phyloP scores from a whole-genome alignment of 2,888 invertebrate species.

The Homarus gammarus region DNA sequence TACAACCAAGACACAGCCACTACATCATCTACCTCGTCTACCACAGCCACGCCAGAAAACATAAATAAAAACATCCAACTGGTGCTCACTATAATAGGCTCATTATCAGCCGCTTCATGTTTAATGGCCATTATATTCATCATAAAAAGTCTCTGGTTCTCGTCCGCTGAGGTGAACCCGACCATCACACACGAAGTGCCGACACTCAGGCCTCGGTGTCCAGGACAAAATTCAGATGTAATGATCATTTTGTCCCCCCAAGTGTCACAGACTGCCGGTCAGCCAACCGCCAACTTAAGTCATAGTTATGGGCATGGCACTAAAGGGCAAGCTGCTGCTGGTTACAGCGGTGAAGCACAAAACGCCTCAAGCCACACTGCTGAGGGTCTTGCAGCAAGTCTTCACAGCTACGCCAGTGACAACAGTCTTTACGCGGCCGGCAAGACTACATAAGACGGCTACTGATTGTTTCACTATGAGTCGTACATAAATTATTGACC shows the following conservation, averaged over 20 bases:
- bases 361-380: background rate
- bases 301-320: no score
- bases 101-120: background rate
- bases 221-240: background rate
- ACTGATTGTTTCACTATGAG: background rate
- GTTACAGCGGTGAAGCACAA: background rate
- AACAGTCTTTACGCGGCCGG: slow-evolving; percentile 29
- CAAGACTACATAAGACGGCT: background rate
- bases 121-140: background rate
- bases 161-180: background rate
- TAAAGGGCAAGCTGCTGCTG: no score
- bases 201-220: background rate
- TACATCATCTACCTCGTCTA: background rate
- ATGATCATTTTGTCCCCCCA: background rate
- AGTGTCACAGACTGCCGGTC: background rate
- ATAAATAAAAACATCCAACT: no score
- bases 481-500: no score
- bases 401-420: background rate
- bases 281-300: background rate
- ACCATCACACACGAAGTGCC: background rate
- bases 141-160: background rate
- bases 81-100: background rate
- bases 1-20: no score
- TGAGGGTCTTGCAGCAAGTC: background rate
- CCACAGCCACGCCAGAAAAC: no score